Percentiles rank a stretch among this genome's conserved stretches.
Conservation (phyloP, 2,797 vertebrate species). For the Limnodromus scolopaceus region DNA sequence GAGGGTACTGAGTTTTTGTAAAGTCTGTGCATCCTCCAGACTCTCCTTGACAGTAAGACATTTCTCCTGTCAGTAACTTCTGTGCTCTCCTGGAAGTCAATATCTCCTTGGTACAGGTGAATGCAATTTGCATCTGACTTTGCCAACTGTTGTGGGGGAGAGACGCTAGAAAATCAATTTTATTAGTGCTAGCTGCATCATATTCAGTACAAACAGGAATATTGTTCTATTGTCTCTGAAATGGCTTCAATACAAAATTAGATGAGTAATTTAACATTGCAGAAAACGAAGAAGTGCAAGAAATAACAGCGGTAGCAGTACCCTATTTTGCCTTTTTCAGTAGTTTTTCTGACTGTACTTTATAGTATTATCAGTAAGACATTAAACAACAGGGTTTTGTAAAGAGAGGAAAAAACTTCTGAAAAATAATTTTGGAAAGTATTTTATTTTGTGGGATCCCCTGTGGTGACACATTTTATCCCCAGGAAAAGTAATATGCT, state of each 20-base stretch:
- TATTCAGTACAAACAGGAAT: background rate
- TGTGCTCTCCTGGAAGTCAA: conserved; percentile 5
- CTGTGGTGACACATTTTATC: background rate
- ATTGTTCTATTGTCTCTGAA: conserved; percentile 29
- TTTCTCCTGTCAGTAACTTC: background rate
- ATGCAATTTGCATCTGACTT: conserved; percentile 59
- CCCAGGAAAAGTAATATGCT: background rate
- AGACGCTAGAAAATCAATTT: conserved; percentile 36
- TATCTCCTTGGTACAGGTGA: conserved; percentile 43
- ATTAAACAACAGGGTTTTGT: background rate
- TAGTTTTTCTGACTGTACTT: background rate
- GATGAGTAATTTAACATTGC: background rate
- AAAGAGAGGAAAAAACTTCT: background rate
- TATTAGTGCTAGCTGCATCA: background rate
- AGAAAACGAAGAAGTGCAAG: background rate
- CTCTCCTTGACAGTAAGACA: background rate
- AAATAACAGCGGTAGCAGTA: background rate
- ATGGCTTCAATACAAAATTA: background rate
- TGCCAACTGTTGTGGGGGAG: background rate
- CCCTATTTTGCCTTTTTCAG: background rate
- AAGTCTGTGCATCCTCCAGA: background rate
- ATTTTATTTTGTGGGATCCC: background rate
- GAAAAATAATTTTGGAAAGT: background rate
- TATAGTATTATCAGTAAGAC: background rate
- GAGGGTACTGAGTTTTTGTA: background rate